Evolutionary conservation across 1,140 invertebrate genomes (phyloP), one percentile per base, ranked within the genome.

Genomic region (Dolichoris vasculosae): DNA sequence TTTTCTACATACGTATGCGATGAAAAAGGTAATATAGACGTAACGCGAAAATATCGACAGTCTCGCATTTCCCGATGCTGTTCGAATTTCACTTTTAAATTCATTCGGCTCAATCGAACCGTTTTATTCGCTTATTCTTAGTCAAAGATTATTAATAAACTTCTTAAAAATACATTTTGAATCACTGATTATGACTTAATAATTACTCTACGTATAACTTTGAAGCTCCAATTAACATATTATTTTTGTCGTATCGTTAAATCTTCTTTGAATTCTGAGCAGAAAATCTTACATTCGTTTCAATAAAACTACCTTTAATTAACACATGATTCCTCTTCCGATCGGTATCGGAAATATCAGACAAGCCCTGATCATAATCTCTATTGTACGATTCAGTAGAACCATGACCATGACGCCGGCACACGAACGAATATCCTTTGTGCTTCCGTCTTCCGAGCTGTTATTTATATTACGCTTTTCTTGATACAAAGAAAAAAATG

Each of bases 321-420:
- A 73, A 73, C 20, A 43, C 43, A 73, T 73, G 11, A 73, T 73
- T n/a, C 9, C 15, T 20, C n/a, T 51, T 46, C 30, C 17, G 46
- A 51, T 79, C 23, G 77, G 23, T 46, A 43, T 80, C 20, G 46
- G 26, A 35, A 2, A 7, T 0, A 46, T 13, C 6, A 76, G 13
- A 40, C 13, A n/a, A 32, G 75, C n/a, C n/a, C 0, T 20, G 69
- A 73, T 82, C 20, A 15, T 59, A 20, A 82, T 82, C 81, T 73
- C 32, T 1, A 23, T 40, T 64, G 38, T 64, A 17, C 0, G 6
- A 78, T 78, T 77, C 82, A 78, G 73, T 20, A 30, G 17, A 78
- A 67, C 43, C 82, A 59, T 30, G 73, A 84, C 55, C 82, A 67
- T 84, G 75, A 84, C 73, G 82, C 9, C 8, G 20, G 20, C 6